Conservation (phyloP, 2,113 vertebrate species). For the Xenopus tropicalis region UCB_Xtro_10.0 CM004445.2:108954501-108955000, state of each 20-base stretch:
- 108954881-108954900: constrained; percentile 37
- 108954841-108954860: constrained; percentile 35
- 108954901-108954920: constrained; percentile 44
- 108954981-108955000: constrained; percentile 7
- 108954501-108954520: constrained; percentile 37
- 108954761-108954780: constrained; percentile 30
- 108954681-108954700: not conserved
- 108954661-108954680: too few species aligned
- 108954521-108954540: constrained; percentile 24
- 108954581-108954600: not conserved
- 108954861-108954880: constrained; percentile 33
- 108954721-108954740: constrained; percentile 27
- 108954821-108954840: constrained; percentile 35
- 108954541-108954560: constrained; percentile 10
- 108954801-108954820: constrained; percentile 10
- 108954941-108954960: constrained; percentile 32
- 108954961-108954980: constrained; percentile 18
- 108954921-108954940: constrained; percentile 35
- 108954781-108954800: constrained; percentile 11
- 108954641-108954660: not conserved
- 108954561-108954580: constrained; percentile 14
- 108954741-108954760: constrained; percentile 30
- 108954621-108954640: not conserved
- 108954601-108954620: not conserved
- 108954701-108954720: not conserved